phyloP scores from a whole-genome alignment of 1,140 invertebrate genomes.

The Nasonia longicornis region DNA sequence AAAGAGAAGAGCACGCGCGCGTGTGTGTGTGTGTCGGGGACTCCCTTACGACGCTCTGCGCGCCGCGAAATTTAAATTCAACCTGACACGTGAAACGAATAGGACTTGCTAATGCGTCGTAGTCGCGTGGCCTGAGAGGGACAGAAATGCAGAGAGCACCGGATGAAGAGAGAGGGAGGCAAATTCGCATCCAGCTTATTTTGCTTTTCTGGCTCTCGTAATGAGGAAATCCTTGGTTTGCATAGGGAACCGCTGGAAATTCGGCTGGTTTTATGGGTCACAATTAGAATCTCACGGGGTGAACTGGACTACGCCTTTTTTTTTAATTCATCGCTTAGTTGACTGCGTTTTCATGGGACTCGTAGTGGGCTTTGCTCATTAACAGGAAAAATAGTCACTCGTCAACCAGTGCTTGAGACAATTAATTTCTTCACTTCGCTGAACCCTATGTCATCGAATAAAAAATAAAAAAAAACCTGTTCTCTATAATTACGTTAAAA shows the following conservation, averaged over 20 bases:
- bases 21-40: not conserved
- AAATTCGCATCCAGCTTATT: conserved; percentile 29
- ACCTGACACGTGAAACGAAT: conserved; percentile 46
- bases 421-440: no score
- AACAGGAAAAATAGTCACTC: no score
- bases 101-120: conserved; percentile 45
- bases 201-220: conserved; percentile 22
- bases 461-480: no score
- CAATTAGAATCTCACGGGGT: not conserved
- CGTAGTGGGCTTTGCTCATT: no score
- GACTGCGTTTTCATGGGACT: not conserved
- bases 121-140: not conserved
- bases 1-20: not conserved
- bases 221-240: conserved; percentile 34
- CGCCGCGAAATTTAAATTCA: conserved; percentile 46
- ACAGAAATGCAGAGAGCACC: conserved; percentile 7
- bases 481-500: no score
- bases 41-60: conserved; percentile 13
- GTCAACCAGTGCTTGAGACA: no score
- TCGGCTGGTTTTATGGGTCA: not conserved
- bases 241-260: not conserved
- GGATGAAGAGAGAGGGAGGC: not conserved
- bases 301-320: not conserved
- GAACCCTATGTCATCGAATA: no score
- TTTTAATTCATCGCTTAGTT: no score